Conservation (phyloP, 2,113 vertebrate genomes). For the Alces alces region DNA sequence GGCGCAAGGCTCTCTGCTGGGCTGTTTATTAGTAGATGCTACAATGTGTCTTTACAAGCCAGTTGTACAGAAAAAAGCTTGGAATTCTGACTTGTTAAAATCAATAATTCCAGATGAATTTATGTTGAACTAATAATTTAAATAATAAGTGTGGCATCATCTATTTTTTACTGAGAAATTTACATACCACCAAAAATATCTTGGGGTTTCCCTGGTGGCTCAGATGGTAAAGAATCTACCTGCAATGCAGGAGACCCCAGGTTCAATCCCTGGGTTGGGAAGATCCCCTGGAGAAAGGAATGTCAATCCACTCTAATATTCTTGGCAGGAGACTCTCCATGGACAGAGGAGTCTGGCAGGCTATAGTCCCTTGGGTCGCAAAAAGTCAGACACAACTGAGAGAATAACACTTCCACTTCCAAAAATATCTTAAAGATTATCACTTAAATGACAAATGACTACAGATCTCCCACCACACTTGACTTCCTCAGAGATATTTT, state of each 20-base stretch:
- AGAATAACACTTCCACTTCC: background rate
- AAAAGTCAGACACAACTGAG: background rate
- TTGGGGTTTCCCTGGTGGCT: background rate
- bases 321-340: background rate
- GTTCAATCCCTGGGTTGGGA: background rate
- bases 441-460: conserved; percentile 21
- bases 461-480: conserved; percentile 56
- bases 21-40: conserved; percentile 57
- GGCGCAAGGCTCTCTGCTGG: background rate
- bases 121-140: conserved; percentile 64
- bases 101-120: conserved; percentile 70
- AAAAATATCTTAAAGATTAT: conserved; percentile 61
- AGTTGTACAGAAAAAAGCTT: conserved; percentile 56
- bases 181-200: conserved; percentile 65
- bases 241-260: background rate
- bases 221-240: background rate
- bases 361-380: background rate
- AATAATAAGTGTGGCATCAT: conserved; percentile 73
- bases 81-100: conserved; percentile 73
- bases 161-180: conserved; percentile 72
- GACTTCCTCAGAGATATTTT: conserved; percentile 61
- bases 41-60: conserved; percentile 58
- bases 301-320: background rate
- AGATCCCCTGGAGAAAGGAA: background rate
- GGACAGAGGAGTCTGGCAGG: background rate